phyloP scores from a whole-genome alignment of 2,113 vertebrate genomes.

The Clarias batrachus region DNA sequence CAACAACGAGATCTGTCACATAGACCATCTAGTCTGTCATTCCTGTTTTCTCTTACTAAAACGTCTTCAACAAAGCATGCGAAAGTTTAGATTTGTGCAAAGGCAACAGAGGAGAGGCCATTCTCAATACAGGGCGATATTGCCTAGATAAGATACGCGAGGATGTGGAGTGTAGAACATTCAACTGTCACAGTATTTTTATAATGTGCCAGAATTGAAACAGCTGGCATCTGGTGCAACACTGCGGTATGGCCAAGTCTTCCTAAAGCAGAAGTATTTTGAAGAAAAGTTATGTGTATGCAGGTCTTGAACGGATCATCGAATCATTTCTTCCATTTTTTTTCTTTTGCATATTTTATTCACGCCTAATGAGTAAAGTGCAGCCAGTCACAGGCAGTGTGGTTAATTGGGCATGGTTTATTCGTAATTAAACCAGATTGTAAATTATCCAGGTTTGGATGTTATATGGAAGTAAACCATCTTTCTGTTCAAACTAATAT shows the following conservation, averaged over 20 bases:
- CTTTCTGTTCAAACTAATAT: neutral
- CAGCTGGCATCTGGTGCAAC: slow-evolving; percentile 63
- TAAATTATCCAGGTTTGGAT: neutral
- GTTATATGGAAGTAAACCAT: neutral
- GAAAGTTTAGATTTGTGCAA: slow-evolving; percentile 59
- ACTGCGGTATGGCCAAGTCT: slow-evolving; percentile 40
- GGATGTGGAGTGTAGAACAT: slow-evolving; percentile 40
- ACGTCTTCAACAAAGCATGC: slow-evolving; percentile 66
- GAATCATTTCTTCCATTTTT: neutral
- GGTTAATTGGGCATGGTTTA: neutral
- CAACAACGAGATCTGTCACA: slow-evolving; percentile 65
- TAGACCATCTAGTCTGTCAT: slow-evolving; percentile 52
- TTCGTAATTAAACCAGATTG: neutral
- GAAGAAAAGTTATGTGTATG: neutral
- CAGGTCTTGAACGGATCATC: neutral
- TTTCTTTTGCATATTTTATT: neutral
- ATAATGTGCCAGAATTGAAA: slow-evolving; percentile 37
- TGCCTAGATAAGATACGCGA: slow-evolving; percentile 28
- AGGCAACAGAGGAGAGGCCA: slow-evolving; percentile 47
- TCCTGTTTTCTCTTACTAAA: slow-evolving; percentile 45
- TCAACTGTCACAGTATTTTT: slow-evolving; percentile 35
- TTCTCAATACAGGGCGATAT: slow-evolving; percentile 40
- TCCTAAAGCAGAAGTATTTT: slow-evolving; percentile 1
- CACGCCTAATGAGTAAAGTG: neutral
- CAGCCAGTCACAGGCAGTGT: neutral